Evolutionary conservation across 2,888 invertebrate genomes (phyloP).

Genomic region (Dyspetes luteomarginatus): DNA sequence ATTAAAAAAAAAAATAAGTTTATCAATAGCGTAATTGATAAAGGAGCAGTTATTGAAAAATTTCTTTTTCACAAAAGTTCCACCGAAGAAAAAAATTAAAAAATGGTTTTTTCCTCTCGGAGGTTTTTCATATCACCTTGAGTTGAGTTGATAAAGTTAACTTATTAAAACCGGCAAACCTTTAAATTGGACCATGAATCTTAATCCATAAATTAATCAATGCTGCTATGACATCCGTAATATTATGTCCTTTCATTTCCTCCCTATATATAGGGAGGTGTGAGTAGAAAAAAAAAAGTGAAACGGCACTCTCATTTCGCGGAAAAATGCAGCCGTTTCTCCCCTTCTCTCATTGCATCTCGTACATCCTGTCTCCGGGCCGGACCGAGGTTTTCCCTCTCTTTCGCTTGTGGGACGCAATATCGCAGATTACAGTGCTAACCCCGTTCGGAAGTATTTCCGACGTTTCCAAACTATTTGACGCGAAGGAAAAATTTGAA

Average conservation of each 20-base stretch:
- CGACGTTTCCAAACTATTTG: constrained; percentile 75
- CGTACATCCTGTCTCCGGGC: too few relatives aligned
- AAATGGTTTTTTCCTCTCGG: too few relatives aligned
- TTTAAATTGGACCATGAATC: neutral
- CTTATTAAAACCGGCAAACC: too few relatives aligned
- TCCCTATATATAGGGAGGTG: neutral
- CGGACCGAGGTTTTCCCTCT: too few relatives aligned
- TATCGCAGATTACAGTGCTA: constrained; percentile 72
- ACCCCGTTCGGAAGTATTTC: constrained; percentile 71
- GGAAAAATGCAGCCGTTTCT: neutral
- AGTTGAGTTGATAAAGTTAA: too few relatives aligned
- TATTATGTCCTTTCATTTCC: neutral
- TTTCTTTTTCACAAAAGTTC: too few relatives aligned
- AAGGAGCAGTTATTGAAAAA: too few relatives aligned
- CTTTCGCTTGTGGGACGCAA: constrained; percentile 66
- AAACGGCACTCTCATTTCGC: constrained; percentile 35
- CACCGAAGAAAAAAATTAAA: too few relatives aligned
- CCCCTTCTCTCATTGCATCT: too few relatives aligned
- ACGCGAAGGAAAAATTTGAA: constrained; percentile 25
- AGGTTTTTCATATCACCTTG: too few relatives aligned
- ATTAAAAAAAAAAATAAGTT: too few relatives aligned
- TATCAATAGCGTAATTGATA: too few relatives aligned
- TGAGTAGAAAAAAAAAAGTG: constrained; percentile 1
- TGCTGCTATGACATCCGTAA: neutral
- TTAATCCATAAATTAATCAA: constrained; percentile 5